Evolutionary conservation across 2,113 vertebrate species (phyloP), one percentile per base, ranked within the genome.

Genomic region (Pangasianodon hypophthalmus): DNA sequence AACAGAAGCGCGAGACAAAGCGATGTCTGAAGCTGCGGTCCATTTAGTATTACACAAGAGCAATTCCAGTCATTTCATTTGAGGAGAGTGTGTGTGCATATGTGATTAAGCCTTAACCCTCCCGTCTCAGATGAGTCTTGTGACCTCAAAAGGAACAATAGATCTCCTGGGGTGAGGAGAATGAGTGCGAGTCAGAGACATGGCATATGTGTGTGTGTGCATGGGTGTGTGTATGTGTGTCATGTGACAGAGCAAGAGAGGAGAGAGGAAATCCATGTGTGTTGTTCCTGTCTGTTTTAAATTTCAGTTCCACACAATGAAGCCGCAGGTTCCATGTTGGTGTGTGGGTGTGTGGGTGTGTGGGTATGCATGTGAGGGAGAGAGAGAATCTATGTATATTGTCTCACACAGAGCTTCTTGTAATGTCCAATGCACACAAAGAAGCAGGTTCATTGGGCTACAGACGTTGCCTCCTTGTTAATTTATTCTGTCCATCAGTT

Each of bases 241-340:
- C 18, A 50, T 64, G 58, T 19, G 69, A 60, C 81, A 52, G 62
- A 87, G 79, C 21, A 10, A 52, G 82, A 44, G 21, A 89, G 82
- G 82, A 44, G 21, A 89, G 82, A 56, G 67, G 48, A 90, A 82
- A 81, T 81, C 60, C 75, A 82, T 69, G 60, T n/a, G 48, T 67
- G 50, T 89, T 86, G 58, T 86, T 48, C 44, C n/a, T 79, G 60
- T 81, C 54, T 79, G n/a, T 41, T 79, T 8, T 52, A 64, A 69
- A 54, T 50, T 89, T 91, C 80, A 84, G 86, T 73, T 87, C 79
- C 32, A 60, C 73, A 92, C 91, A 94, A 93, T 91, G 77, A n/a
- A 52, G 75, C 87, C 60, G 4, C 90, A 84, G 86, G 84, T 69
- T 41, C 50, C 37, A 6, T 77, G 32, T 84, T 5, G 41, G 81